phyloP scores from a whole-genome alignment of 2,888 invertebrate species.

The Resseliella maxima region DNA sequence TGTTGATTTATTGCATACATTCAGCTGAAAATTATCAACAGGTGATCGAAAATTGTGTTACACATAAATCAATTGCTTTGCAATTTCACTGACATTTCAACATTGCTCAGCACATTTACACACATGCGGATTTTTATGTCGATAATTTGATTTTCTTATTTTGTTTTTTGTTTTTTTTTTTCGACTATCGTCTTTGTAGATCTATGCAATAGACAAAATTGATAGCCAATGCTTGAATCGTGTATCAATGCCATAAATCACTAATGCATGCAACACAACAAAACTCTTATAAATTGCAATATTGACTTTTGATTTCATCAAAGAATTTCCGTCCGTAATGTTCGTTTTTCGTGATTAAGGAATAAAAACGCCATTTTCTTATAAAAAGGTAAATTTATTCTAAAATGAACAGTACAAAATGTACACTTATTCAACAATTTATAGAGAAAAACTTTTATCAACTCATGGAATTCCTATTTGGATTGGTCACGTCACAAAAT shows the following conservation, averaged over 20 bases:
- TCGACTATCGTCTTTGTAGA: neutral
- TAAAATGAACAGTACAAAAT: neutral
- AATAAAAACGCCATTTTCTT: neutral
- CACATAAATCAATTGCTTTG: neutral
- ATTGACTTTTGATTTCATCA: neutral
- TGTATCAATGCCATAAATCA: neutral
- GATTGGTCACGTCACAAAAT: neutral
- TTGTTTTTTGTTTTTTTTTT: neutral
- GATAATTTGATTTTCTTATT: neutral
- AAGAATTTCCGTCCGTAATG: neutral
- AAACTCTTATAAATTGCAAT: neutral
- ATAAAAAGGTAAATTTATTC: neutral
- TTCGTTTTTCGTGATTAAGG: neutral
- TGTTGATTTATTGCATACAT: constrained; percentile 7
- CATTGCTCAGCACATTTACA: neutral
- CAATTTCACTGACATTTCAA: neutral
- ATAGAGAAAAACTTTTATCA: neutral
- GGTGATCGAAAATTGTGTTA: constrained; percentile 41
- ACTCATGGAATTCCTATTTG: neutral
- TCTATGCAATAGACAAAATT: neutral
- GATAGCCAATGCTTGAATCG: neutral
- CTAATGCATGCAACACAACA: neutral
- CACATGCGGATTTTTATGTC: neutral
- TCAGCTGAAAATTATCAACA: constrained; percentile 24
- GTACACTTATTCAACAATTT: neutral